Base-by-base conservation (phyloP, 2,113 vertebrate genomes). In the Trichechus manatus region DNA sequence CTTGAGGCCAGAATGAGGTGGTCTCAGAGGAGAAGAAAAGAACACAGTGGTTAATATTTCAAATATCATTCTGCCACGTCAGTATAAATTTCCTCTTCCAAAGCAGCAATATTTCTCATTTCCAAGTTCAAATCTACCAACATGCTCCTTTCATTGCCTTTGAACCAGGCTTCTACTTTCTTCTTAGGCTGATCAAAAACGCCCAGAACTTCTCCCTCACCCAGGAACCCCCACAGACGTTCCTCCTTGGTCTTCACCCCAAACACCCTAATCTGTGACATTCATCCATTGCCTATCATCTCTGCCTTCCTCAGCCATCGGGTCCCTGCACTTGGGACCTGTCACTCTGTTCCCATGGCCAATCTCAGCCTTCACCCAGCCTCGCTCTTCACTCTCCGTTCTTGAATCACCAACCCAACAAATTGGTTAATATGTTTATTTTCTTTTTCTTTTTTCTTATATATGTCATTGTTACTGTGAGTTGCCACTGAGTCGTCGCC, bases 171-270 rank as follows among this genome's bases (percentile, higher is more conserved):
- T 86, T 94, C 66, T 64, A 63, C 63, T 80, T 92, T 70, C n/a
- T 96, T 92, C 75, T 87, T 70, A 68, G 44, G 27, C 11, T 27
- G 61, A 83, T 66, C 75, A 89, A 94, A 93, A 92, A 89, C n/a
- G 29, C 39, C 3, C n/a, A 87, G 33, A 72, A 96, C 33, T 7
- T 77, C 80, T 25, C 82, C 11, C 17, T 84, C 23, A 63, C 33
- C 39, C n/a, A 64, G 47, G 20, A 86, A 61, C 61, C 88, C 44
- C 61, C 86, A n/a, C 20, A 4, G 15, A 53, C 74, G 22, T 29
- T 17, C 29, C 36, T 9, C n/a, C 79, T 74, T 25, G 39, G 39
- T 27, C 19, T 36, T 33, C 15, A 56, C 47, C 53, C 44, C 79
- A 53, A 87, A 64, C 6, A 4, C 17, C 22, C 50, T 42, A 6